Conservation (phyloP, 2,888 invertebrate species). For the Yponomeuta malinellus region DNA sequence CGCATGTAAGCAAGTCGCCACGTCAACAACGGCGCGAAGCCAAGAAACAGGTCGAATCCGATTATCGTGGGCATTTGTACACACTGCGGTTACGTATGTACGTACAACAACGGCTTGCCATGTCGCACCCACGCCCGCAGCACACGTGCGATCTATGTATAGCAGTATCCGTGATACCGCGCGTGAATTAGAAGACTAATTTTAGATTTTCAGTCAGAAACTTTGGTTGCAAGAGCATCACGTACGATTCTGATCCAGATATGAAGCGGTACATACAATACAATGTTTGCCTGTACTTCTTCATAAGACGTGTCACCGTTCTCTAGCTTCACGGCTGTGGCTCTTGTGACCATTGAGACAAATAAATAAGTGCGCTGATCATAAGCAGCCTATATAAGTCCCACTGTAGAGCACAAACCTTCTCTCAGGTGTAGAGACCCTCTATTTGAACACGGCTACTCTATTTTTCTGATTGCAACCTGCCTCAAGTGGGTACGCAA, state of each 20-base stretch:
- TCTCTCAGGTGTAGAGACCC: no score
- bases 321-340: no score
- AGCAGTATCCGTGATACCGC: constrained; percentile 6
- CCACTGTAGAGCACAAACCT: no score
- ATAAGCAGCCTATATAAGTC: no score
- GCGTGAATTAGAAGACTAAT: constrained; percentile 23
- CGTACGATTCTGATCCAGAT: background rate
- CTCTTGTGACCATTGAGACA: no score
- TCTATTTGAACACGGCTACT: no score
- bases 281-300: no score
- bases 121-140: background rate
- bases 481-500: no score
- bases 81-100: background rate
- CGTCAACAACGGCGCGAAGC: constrained; percentile 3
- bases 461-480: no score
- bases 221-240: background rate
- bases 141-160: constrained; percentile 8
- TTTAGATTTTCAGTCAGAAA: background rate
- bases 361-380: no score
- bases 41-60: constrained; percentile 13
- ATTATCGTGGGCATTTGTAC: constrained; percentile 1
- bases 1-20: background rate
- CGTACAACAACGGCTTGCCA: background rate
- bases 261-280: no score
- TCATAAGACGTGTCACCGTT: no score